phyloP scores from a whole-genome alignment of 2,113 vertebrate genomes.

The Dipodomys ordii region DNA sequence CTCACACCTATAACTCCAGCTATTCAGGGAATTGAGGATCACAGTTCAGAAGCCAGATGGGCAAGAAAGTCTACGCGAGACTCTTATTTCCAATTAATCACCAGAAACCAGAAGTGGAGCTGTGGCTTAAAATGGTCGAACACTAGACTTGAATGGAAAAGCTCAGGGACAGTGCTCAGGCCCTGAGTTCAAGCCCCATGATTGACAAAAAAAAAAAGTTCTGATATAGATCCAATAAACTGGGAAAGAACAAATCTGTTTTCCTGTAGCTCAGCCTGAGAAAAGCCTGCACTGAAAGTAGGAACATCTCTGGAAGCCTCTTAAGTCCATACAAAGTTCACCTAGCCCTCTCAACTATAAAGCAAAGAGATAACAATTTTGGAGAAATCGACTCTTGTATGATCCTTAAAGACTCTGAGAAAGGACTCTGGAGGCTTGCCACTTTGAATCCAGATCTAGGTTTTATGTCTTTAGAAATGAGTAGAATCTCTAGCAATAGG shows the following conservation, averaged over 20 bases:
- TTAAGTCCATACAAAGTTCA: background rate
- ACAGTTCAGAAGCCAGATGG: too few relatives aligned
- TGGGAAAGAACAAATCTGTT: background rate
- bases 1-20: too few relatives aligned
- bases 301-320: background rate
- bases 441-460: background rate
- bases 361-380: background rate
- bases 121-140: too few relatives aligned
- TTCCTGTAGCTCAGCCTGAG: background rate
- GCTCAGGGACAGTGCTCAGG: too few relatives aligned
- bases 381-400: background rate
- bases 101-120: too few relatives aligned
- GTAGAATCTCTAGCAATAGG: background rate
- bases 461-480: background rate
- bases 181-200: too few relatives aligned
- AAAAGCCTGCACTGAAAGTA: background rate
- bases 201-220: background rate
- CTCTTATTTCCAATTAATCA: too few relatives aligned
- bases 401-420: background rate
- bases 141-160: too few relatives aligned
- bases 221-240: too few relatives aligned
- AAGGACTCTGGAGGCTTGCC: background rate
- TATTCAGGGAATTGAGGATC: too few relatives aligned
- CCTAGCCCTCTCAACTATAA: background rate
- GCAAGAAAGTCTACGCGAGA: too few relatives aligned